Evolutionary conservation across 2,113 vertebrate genomes (phyloP), one percentile per base, ranked within the genome.

Genomic region (Pelecanus crispus): DNA sequence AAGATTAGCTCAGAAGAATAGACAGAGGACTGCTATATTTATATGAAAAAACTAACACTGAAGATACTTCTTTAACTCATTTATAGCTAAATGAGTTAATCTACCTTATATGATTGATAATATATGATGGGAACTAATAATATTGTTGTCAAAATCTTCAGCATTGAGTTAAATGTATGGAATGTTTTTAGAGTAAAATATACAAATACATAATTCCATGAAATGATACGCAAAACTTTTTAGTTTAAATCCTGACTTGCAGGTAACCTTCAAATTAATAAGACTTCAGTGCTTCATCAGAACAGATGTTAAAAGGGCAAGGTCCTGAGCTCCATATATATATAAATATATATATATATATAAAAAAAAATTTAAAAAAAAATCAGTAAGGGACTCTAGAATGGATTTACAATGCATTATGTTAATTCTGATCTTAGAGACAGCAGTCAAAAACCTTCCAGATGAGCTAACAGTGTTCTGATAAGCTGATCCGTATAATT

Each of bases 401-500:
- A 96, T 95, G 95, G 94, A 94, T 97, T 98, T 98, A 65, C 95
- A 96, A 83, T 97, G 97, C 97, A 98, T 98, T 98, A 98, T 98
- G 91, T 93, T 97, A 96, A 96, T 97, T 97, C 81, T 96, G 93
- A 83, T 97, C 96, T 86, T 96, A 90, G 88, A 92, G 94, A 94
- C 95, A 92, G 47, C 95, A 93, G 86, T 96, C 90, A 95, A 88
- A 97, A 96, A 89, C 95, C 95, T 97, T 95, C 91, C 97, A 97
- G 96, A 97, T 98, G 96, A 97, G 75, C 96, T 96, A 97, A 95
- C 94, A 94, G 92, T 95, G 95, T 95, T 95, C 88, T 91, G 95
- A 97, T 97, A 97, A 98, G 96, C 96, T 94, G 92, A 95, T 97
- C 90, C 11, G 24, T 93, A 88, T 96, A 96, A 97, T 97, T 97